Conservation (phyloP, 2,797 vertebrate genomes). For the Masticophis lateralis region DNA sequence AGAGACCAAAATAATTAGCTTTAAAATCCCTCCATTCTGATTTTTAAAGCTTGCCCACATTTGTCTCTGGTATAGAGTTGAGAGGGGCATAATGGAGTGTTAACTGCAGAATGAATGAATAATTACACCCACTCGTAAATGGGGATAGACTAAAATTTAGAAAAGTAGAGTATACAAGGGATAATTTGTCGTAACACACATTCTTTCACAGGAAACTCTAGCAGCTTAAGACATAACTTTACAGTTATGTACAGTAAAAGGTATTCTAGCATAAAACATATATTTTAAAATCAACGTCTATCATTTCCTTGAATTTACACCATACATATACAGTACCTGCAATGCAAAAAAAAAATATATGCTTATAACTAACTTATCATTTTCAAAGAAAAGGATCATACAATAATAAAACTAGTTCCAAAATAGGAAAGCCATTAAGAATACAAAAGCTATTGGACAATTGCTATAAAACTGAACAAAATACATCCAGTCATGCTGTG, state of each 20-base stretch:
- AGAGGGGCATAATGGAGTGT: not conserved
- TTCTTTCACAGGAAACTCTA: not conserved
- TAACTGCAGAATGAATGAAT: not conserved
- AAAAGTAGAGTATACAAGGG: not conserved
- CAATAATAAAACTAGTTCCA: not conserved
- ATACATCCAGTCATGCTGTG: not conserved
- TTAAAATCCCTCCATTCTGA: not conserved
- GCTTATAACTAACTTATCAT: not conserved
- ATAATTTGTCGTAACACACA: not conserved
- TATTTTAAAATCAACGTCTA: conserved; percentile 2
- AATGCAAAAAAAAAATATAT: not conserved
- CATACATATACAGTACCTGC: not conserved
- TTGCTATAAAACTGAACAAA: not conserved
- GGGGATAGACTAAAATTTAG: not conserved
- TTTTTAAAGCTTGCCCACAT: not conserved
- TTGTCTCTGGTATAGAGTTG: not conserved
- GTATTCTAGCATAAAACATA: conserved; percentile 2
- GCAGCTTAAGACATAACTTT: not conserved
- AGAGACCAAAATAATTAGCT: not conserved
- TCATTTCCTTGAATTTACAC: not conserved
- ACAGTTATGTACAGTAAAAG: conserved; percentile 1
- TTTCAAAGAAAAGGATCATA: conserved; percentile 6
- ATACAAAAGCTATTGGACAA: not conserved
- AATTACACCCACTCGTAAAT: not conserved
- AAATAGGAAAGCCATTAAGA: not conserved